These are phyloP conservation scores for Papilio machaon DNA, from an alignment of 1,140 invertebrate species.

Conservation along the genomic window DNA sequence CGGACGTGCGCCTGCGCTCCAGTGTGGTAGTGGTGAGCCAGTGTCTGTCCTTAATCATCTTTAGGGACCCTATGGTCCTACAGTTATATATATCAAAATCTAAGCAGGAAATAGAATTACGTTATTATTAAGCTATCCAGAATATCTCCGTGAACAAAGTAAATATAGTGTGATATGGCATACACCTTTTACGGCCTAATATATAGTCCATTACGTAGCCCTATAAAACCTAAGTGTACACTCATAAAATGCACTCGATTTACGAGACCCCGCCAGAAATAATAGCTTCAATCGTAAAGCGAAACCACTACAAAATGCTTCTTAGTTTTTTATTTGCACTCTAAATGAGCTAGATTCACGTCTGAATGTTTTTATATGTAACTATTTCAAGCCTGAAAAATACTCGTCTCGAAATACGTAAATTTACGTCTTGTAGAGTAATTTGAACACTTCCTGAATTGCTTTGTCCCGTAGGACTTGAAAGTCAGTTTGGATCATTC, in stretches of 20 bases:
- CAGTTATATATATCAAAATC: no score
- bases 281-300: slow-evolving; percentile 59
- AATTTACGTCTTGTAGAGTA: no score
- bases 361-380: neutral
- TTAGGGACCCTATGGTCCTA: no score
- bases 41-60: no score
- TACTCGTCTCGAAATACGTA: no score
- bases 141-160: neutral
- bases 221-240: slow-evolving; percentile 55
- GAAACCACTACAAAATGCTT: slow-evolving; percentile 50
- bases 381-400: no score
- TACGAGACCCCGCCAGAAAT: slow-evolving; percentile 53
- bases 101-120: neutral
- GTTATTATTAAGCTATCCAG: neutral
- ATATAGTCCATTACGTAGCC: slow-evolving; percentile 48
- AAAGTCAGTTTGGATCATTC: neutral
- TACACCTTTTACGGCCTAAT: slow-evolving; percentile 45
- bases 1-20: no score
- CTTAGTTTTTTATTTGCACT: slow-evolving; percentile 1
- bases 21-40: no score
- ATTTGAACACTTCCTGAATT: no score
- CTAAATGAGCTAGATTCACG: neutral
- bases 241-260: slow-evolving; percentile 57
- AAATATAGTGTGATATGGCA: slow-evolving; percentile 39
- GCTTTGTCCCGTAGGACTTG: neutral